Evolutionary conservation across 2,797 vertebrate species (phyloP).

Genomic region (Toxotes lorentzi): DNA sequence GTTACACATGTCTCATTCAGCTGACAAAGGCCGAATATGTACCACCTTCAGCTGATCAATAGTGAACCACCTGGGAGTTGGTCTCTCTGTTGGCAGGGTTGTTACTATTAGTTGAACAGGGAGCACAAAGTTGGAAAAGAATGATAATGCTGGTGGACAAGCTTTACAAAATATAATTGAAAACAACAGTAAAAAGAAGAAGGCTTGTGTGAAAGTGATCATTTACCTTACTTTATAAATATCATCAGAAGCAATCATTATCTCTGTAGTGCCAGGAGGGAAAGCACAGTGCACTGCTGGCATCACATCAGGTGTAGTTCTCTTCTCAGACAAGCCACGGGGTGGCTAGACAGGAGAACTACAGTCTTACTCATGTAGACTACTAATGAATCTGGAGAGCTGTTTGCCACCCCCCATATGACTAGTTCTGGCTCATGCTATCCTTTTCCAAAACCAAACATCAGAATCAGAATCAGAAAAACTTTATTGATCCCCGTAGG

Average conservation of each 20-base stretch:
- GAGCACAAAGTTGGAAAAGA: conserved; percentile 13
- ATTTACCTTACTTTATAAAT: conserved; percentile 60
- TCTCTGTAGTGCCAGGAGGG: conserved; percentile 55
- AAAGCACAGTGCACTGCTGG: conserved; percentile 48
- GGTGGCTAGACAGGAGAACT: conserved; percentile 61
- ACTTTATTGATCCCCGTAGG: too few relatives aligned
- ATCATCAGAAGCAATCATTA: conserved; percentile 73
- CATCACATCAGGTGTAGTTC: conserved; percentile 65
- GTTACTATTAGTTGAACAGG: conserved; percentile 52
- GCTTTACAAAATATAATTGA: conserved; percentile 35
- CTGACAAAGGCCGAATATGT: conserved; percentile 60
- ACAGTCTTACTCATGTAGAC: conserved; percentile 62
- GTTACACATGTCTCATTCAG: conserved; percentile 55
- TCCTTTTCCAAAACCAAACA: conserved; percentile 47
- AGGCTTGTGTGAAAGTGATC: conserved; percentile 46
- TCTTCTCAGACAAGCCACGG: conserved; percentile 64
- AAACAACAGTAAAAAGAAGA: conserved; percentile 30
- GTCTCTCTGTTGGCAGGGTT: conserved; percentile 59
- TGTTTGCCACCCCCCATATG: conserved; percentile 42
- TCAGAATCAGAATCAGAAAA: too few relatives aligned
- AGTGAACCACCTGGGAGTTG: conserved; percentile 62
- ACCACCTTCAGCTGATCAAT: conserved; percentile 69
- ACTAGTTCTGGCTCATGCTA: conserved; percentile 41
- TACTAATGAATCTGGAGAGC: conserved; percentile 69
- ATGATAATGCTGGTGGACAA: conserved; percentile 25